Base-by-base conservation (phyloP, 1,140 invertebrate species). In the Lysiphlebus fabarum region DNA sequence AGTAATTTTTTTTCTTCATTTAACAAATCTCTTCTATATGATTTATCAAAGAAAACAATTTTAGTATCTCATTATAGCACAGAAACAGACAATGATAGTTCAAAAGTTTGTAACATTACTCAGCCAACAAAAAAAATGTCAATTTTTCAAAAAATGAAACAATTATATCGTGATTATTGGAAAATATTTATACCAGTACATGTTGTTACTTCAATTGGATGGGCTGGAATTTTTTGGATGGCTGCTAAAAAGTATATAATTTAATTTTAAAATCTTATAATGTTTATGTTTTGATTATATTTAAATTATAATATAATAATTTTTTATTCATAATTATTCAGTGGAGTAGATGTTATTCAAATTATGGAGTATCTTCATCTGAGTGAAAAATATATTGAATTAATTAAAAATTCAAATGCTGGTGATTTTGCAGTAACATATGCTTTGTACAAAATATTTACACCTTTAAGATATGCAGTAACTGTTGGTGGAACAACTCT, bases 151-250 rank as follows among this genome's bases (percentile, higher is more conserved):
- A 86, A 85, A 68, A 95, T 97, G 76, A 97, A 96, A 76, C 81
- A 89, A 70, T 90, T 96, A 86, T 91, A 92, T 69, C 90, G 89
- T 76, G 88, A 96, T 72, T 96, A 98, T 79, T 97, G 95, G 90
- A 95, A 96, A 79, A 87, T 97, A 58, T 72, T 96, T 40, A 79
- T 97, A 57, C 93, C 92, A 37, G 93, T 97, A 1, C 95, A 98
- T 79, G 67, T 92, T 56, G 81, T 87, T 6, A 96, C 94, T 9
- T 96, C 93, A 1, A 74, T 85, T 55, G 82, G 87, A 59, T 98
- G 95, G 94, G 87, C 89, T 76, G 87, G 87, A 9, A 76, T 84
- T 12, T 96, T 96, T 77, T 97, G 95, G 77, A 87, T 90, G 72
- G 76, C 88, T 65, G 90, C 90, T n/a, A 87, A 86, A 78, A 92